Evolutionary conservation across 2,113 vertebrate genomes (phyloP).

Genomic region (Tursiops truncatus): DNA sequence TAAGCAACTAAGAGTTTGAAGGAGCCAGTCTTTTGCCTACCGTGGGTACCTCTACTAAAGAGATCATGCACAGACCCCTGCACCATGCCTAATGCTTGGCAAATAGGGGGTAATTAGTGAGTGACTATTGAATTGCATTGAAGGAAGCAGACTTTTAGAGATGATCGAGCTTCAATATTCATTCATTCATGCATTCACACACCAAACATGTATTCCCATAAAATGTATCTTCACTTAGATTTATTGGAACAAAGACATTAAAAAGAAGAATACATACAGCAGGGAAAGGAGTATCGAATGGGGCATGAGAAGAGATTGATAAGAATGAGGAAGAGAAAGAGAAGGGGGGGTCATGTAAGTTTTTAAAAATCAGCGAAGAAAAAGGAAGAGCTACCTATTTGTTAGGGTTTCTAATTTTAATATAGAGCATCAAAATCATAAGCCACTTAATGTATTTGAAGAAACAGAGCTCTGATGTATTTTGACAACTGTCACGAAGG

Average conservation of each 20-base stretch:
- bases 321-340: neutral
- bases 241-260: neutral
- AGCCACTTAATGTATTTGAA: neutral
- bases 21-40: neutral
- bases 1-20: neutral
- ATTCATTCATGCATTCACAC: neutral
- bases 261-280: neutral
- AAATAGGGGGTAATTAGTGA: neutral
- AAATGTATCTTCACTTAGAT: neutral
- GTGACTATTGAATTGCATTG: neutral
- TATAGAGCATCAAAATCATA: neutral
- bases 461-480: neutral
- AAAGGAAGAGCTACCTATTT: neutral
- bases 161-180: neutral
- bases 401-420: slow-evolving; percentile 32
- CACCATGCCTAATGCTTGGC: neutral
- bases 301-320: neutral
- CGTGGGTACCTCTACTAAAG: neutral
- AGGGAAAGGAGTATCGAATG: neutral
- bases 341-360: neutral
- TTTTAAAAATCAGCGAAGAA: neutral
- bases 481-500: slow-evolving; percentile 23
- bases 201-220: neutral
- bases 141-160: neutral
- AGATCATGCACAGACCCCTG: neutral